Base-by-base conservation (phyloP, 2,888 invertebrate species). In the Caenorhabditis macrosperma region DNA sequence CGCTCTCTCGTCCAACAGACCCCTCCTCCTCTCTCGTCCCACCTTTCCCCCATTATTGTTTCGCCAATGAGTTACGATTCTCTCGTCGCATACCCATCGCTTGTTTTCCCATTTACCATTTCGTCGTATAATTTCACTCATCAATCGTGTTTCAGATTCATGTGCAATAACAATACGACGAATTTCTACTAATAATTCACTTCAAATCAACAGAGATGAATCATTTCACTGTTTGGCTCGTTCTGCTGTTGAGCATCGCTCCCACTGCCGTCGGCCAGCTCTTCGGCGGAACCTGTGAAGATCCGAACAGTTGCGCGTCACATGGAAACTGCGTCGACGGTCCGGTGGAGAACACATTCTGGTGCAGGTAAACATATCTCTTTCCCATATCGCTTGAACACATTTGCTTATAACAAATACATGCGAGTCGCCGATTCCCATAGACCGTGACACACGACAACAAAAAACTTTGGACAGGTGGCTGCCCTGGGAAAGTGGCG, bases 281-380 rank as follows among this genome's bases (percentile, higher is more conserved):
- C 15, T 22, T 74, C n/a, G 41, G 57, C 15, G 74, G 64, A 15
- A 10, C 4, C 0, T 74, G 74, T n/a, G 22, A 30, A 6, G 48
- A 57, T 15, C n/a, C 3, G 0, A 12, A 17, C 7, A 33, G 0
- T n/a, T 64, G 74, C 15, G 38, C 60, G 2, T 20, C 7, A 20
- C 50, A 59, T 15, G 74, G 74, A 35, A 46, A 28, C 12, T 74
- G 74, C 33, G 24, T 33, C 22, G 22, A 24, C 9, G 55, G 55
- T 46, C 44, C 41, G 22, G 6, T 55, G 9, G n/a, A 22, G 2
- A 24, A 67, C 12, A 41, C 55, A 2, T 20, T 9, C 22, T 68
- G 55, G 67, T 57, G 55, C 48, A 46, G 57, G 48, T 57, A 67
- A 57, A 57, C 35, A 41, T 59, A 68, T 68, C 35, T 33, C 24